These are phyloP conservation scores for Pseudotriccus pelzelni DNA, from an alignment of 2,797 vertebrate species.

Conservation along the genomic window DNA sequence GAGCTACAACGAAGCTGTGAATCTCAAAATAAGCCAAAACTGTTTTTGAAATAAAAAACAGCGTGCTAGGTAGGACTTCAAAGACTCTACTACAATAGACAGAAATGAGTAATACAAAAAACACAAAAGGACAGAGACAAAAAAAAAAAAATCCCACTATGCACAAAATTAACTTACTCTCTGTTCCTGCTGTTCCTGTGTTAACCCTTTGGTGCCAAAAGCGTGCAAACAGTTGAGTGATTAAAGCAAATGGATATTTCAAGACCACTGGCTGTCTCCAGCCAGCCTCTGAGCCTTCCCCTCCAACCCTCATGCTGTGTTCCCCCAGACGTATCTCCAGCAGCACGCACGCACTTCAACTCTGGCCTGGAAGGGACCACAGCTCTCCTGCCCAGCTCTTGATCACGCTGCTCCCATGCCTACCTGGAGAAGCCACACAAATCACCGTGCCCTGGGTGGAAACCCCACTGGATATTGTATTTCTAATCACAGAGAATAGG, in stretches of 20 bases:
- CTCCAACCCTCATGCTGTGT: background rate
- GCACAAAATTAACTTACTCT: background rate
- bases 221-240: background rate
- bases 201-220: background rate
- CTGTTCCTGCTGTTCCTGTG: background rate
- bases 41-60: background rate
- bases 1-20: constrained; percentile 41
- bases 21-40: constrained; percentile 55
- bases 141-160: background rate
- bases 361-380: background rate
- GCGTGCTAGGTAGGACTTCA: constrained; percentile 47
- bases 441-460: background rate
- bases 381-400: background rate
- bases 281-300: background rate
- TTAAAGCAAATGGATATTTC: background rate
- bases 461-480: rapidly evolving
- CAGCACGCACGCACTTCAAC: background rate
- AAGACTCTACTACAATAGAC: constrained; percentile 14
- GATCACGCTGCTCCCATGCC: background rate
- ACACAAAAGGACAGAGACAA: constrained; percentile 27
- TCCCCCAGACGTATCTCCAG: rapidly evolving
- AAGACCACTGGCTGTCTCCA: background rate
- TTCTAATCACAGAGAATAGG: background rate
- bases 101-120: constrained; percentile 45
- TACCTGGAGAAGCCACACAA: background rate